Evolutionary conservation across 2,797 vertebrate species (phyloP), one percentile per base, ranked within the genome.

Genomic region (Graptemys geographica): DNA sequence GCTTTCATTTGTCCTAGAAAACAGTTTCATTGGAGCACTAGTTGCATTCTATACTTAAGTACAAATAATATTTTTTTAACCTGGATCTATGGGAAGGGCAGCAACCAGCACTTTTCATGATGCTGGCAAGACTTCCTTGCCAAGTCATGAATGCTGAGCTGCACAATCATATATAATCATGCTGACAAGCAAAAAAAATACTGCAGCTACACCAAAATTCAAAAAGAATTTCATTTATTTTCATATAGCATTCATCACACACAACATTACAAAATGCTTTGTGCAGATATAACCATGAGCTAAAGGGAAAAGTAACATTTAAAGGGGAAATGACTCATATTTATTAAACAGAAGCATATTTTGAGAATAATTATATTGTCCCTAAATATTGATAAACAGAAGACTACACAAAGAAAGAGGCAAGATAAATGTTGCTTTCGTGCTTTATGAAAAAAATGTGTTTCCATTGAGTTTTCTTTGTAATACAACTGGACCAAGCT

Each of bases 171-270:
- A 87, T 86, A 59, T 74, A 96, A 51, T 94, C 52, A 8, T 86
- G 84, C 93, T 95, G 95, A 95, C 94, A 83, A 10, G 49, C 79
- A 91, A 90, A 96, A 94, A 52, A 59, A 10, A 93, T 33, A 90
- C 33, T 81, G 86, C 47, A 92, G 84, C 89, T 91, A 82, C 96
- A 94, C 84, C 96, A 94, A 96, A 95, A 74, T 92, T 90, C 94
- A 0, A 0, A 82, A 87, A 91, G 96, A 96, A 94, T 83, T 55
- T 55, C 33, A 59, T 69, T 41, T 49, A 88, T 84, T 81, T 87
- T 94, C 57, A 87, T 88, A 78, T 65, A 85, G 33, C 55, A 92
- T 79, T 9, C 31, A 52, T 96, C 78, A 89, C 80, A 85, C 57
- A 79, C 55, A 87, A 51, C 55, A 74, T 56, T 87, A 44, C 47